Percentiles rank a stretch among this genome's conserved stretches.
Conservation (phyloP, 2,888 invertebrate genomes). For the Phania funesta region DNA sequence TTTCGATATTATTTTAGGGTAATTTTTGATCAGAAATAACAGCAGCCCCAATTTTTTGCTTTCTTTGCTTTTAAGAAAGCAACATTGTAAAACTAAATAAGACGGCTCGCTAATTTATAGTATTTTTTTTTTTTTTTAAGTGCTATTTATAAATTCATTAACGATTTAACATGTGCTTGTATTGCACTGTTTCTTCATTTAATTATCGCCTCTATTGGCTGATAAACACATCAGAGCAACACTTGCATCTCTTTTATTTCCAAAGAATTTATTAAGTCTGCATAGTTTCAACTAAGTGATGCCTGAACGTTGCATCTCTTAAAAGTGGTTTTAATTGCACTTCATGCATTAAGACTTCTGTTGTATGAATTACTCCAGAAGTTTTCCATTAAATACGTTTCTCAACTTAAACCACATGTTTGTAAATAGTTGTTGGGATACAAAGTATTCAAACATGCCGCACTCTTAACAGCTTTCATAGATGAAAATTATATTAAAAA, state of each 20-base stretch:
- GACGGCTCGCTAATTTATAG: no score
- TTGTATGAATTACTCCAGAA: conserved; percentile 9
- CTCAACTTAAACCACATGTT: not conserved
- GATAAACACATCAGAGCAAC: no score
- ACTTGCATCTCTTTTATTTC: not conserved
- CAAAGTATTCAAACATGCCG: conserved; percentile 5
- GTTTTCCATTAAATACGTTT: conserved; percentile 16
- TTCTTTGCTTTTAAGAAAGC: no score
- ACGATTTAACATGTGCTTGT: no score
- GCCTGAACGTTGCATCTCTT: not conserved
- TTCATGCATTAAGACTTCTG: not conserved
- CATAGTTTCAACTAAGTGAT: conserved; percentile 3
- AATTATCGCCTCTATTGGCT: not conserved
- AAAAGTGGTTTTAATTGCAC: conserved; percentile 9
- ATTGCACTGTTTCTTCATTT: no score
- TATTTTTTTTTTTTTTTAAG: no score
- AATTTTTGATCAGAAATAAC: no score
- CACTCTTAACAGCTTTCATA: conserved; percentile 5
- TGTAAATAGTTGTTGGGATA: no score
- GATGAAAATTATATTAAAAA: conserved; percentile 21
- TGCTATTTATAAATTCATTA: no score
- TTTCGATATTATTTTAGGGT: no score
- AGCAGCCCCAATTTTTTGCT: no score
- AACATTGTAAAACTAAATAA: no score
- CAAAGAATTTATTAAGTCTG: not conserved